Conservation (phyloP, 2,888 invertebrate species). For the Merodon equestris region DNA sequence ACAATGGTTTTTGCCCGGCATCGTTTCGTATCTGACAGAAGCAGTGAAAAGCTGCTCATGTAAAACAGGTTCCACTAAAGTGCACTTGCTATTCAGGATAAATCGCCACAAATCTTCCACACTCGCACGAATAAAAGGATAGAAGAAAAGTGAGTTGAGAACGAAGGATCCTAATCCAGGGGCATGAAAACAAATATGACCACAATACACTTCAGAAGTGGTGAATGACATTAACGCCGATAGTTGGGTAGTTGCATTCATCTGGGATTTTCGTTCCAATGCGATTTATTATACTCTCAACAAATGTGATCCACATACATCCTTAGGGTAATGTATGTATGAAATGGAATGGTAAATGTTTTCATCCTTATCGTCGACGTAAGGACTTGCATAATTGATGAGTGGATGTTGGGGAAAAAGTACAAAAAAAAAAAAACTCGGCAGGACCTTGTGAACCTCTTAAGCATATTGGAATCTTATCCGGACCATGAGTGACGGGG, state of each 20-base stretch:
- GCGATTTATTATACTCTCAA: slow-evolving; percentile 64
- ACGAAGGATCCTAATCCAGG: slow-evolving; percentile 24
- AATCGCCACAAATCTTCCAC: slow-evolving; percentile 7
- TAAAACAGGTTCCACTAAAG: slow-evolving; percentile 13
- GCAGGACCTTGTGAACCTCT: slow-evolving; percentile 58
- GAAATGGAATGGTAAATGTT: slow-evolving; percentile 1
- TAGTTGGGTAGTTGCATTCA: slow-evolving; percentile 19
- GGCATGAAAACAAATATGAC: slow-evolving; percentile 39
- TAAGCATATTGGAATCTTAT: slow-evolving; percentile 61
- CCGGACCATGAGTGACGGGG: neutral
- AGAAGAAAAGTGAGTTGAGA: slow-evolving; percentile 2
- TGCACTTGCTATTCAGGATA: slow-evolving; percentile 20
- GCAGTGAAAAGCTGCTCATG: slow-evolving; percentile 10
- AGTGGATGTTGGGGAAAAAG: slow-evolving; percentile 14
- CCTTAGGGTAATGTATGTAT: slow-evolving; percentile 4
- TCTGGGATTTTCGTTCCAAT: slow-evolving; percentile 54
- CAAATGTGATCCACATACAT: slow-evolving; percentile 35
- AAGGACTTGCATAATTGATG: slow-evolving; percentile 59
- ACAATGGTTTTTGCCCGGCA: neutral
- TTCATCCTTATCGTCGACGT: slow-evolving; percentile 44
- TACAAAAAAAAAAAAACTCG: slow-evolving; percentile 27
- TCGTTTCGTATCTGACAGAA: neutral
- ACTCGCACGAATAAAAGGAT: slow-evolving; percentile 4
- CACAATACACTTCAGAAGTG: slow-evolving; percentile 8
- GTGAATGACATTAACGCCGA: slow-evolving; percentile 58